Evolutionary conservation across 1,140 invertebrate species (phyloP).

Genomic region (Bombus superbus): DNA sequence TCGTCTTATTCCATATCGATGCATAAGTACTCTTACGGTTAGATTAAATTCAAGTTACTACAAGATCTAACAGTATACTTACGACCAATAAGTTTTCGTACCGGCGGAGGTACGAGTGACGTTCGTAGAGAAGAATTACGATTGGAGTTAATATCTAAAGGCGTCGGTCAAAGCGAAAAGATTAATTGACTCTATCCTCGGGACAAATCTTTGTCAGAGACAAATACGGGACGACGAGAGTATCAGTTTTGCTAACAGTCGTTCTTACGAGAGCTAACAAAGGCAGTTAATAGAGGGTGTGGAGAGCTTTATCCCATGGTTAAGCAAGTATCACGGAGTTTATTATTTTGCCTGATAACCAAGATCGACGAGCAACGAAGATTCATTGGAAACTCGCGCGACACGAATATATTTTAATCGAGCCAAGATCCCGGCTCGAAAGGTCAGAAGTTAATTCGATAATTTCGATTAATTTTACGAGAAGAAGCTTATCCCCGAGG

Average conservation of each 20-base stretch:
- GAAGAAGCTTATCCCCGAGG: conserved; percentile 23
- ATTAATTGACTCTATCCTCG: too few species aligned
- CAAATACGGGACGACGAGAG: neutral
- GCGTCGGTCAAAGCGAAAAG: too few species aligned
- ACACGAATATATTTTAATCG: conserved; percentile 18
- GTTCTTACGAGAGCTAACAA: neutral
- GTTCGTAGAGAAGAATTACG: too few species aligned
- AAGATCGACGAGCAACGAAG: neutral
- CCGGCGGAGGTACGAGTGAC: too few species aligned
- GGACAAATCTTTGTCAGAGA: too few species aligned
- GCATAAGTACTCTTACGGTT: too few species aligned
- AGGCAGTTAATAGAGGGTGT: neutral
- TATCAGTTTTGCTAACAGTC: neutral
- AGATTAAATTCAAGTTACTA: too few species aligned
- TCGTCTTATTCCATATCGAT: too few species aligned
- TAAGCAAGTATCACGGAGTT: neutral
- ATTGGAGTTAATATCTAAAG: too few species aligned
- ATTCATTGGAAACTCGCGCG: neutral
- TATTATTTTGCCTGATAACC: conserved; percentile 17
- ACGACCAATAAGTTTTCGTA: too few species aligned
- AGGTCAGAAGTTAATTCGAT: conserved; percentile 43
- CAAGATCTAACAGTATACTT: too few species aligned
- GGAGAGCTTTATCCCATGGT: neutral
- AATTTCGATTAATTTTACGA: conserved; percentile 49
- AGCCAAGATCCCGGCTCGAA: neutral